phyloP scores from a whole-genome alignment of 2,797 vertebrate species.

The Synaphobranchus kaupii region DNA sequence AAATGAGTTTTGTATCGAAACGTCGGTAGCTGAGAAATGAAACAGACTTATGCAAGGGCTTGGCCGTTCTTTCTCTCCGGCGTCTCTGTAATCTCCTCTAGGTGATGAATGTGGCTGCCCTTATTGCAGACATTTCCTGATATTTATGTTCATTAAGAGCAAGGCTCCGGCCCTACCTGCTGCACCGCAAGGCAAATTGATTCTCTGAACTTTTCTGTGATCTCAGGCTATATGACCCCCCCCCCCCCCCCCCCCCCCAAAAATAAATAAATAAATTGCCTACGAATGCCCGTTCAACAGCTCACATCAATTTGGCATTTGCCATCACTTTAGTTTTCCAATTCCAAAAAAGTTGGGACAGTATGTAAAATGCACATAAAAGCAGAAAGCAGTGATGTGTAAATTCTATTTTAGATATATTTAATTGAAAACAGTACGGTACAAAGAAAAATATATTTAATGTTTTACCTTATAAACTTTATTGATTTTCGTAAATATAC shows the following conservation, averaged over 20 bases:
- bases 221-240: background rate
- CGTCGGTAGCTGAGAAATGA: background rate
- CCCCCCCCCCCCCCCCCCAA: too few relatives aligned
- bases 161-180: background rate
- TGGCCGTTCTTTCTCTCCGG: background rate
- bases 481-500: too few relatives aligned
- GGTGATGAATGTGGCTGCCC: background rate
- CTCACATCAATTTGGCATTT: background rate
- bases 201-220: background rate
- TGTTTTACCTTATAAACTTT: too few relatives aligned
- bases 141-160: slow-evolving; percentile 12
- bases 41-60: background rate
- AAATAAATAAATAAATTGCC: background rate
- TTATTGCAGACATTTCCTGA: background rate
- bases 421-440: too few relatives aligned
- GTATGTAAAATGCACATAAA: too few relatives aligned
- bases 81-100: background rate
- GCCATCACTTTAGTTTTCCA: background rate
- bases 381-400: too few relatives aligned
- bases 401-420: too few relatives aligned
- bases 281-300: background rate
- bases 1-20: background rate
- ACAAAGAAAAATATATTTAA: too few relatives aligned
- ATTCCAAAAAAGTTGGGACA: too few relatives aligned
- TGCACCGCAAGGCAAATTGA: background rate